These are phyloP conservation scores for Ophonus ardosiacus DNA, from an alignment of 2,888 invertebrate species.

Conservation along the genomic window DNA sequence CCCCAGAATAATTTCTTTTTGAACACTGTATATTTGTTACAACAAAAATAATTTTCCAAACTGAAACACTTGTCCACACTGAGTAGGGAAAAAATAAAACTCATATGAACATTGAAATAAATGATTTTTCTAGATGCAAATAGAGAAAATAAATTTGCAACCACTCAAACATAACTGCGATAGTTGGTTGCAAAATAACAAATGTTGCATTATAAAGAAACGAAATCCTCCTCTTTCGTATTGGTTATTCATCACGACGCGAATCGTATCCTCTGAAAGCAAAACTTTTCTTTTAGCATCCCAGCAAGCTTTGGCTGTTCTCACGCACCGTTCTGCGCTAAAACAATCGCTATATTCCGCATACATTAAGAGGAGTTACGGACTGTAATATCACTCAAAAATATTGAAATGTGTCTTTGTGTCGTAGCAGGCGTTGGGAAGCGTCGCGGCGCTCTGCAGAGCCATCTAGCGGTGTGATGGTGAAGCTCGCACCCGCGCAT, in stretches of 20 bases:
- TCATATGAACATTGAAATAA: too few relatives aligned
- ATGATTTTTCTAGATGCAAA: too few relatives aligned
- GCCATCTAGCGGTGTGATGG: conserved; percentile 42
- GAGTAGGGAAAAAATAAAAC: too few relatives aligned
- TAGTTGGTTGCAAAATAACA: background rate
- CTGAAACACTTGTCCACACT: too few relatives aligned
- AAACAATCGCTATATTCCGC: conserved; percentile 64
- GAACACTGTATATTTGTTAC: too few relatives aligned
- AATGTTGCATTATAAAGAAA: background rate
- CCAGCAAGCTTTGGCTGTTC: conserved; percentile 25
- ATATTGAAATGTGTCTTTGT: conserved; percentile 64
- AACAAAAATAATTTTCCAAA: too few relatives aligned
- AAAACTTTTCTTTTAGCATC: conserved; percentile 62
- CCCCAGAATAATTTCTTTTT: too few relatives aligned
- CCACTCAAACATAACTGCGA: too few relatives aligned
- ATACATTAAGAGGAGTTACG: conserved; percentile 63
- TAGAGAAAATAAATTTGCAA: too few relatives aligned
- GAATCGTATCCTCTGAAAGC: conserved; percentile 46
- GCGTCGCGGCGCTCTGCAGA: conserved; percentile 12
- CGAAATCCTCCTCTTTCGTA: background rate
- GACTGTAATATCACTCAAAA: conserved; percentile 64
- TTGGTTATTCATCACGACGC: conserved; percentile 33
- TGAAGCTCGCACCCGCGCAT: conserved; percentile 27
- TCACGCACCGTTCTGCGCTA: conserved; percentile 37
- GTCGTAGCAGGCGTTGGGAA: conserved; percentile 41